A percentile compares a stretch with the other conserved stretches of the same genome.
Conservation (phyloP, 2,113 vertebrate species). For the Polyodon spathula region DNA sequence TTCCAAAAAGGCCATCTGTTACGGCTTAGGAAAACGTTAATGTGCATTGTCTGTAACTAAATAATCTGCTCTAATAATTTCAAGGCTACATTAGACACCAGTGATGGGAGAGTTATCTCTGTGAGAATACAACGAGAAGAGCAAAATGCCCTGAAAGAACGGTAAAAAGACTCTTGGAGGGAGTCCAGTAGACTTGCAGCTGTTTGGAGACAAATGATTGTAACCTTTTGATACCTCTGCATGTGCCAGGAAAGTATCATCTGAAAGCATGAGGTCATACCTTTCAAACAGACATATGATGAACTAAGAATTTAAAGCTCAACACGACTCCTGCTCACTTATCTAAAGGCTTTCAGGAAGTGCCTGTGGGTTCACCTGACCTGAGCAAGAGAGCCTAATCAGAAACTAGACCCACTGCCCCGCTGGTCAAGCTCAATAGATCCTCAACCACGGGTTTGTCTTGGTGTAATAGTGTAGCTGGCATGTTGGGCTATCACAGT, state of each 20-base stretch:
- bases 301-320: not conserved
- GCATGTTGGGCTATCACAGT: too few species aligned
- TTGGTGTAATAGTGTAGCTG: too few species aligned
- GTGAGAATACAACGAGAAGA: conserved; percentile 9
- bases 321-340: not conserved
- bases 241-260: not conserved
- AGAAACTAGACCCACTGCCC: too few species aligned
- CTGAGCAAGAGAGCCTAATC: too few species aligned
- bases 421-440: too few species aligned
- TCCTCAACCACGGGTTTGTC: too few species aligned
- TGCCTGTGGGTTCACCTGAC: too few species aligned
- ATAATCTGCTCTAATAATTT: conserved; percentile 7
- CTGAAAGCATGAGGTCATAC: conserved; percentile 15
- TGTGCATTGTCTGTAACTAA: conserved; percentile 12
- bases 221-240: conserved; percentile 22
- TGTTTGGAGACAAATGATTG: conserved; percentile 20
- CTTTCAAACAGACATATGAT: conserved; percentile 14
- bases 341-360: not conserved
- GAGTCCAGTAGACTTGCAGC: conserved; percentile 17
- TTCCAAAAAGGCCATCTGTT: conserved; percentile 8
- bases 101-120: conserved; percentile 11
- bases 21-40: conserved; percentile 11
- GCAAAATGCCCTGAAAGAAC: not conserved
- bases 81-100: conserved; percentile 7
- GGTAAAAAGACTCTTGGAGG: conserved; percentile 10